Base-by-base conservation (phyloP, 2,113 vertebrate genomes). In the Micronycteris hirsuta region DNA sequence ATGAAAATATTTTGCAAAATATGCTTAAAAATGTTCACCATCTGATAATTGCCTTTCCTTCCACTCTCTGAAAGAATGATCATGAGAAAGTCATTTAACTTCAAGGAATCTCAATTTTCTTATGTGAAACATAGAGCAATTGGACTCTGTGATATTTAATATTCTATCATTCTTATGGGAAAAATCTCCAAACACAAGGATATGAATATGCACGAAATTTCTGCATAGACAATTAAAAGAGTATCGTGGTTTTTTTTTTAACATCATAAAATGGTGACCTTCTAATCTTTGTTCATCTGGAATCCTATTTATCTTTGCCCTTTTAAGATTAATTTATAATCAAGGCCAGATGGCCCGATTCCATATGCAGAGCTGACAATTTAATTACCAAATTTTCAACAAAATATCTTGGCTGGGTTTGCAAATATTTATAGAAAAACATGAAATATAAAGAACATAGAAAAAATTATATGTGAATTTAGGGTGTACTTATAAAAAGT, bases 311-410 rank as follows among this genome's bases (percentile, higher is more conserved):
- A 78, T 89, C 91, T n/a, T 65, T 12, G 43, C 47, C n/a, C 54
- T 80, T 95, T 63, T 58, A 89, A 93, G 61, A 97, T 97, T 78
- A 92, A 93, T 86, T 96, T 95, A 70, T 22, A 93, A 83, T 92
- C 41, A 92, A 81, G 49, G 91, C 47, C 91, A 95, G 77, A 96
- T 96, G 92, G 71, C 19, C 47, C 61, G 76, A 90, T 86, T 95
- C 96, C 63, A 71, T 93, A 88, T 24, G 9, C n/a, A 92, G 36
- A 54, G 14, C 33, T 86, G 76, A 91, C 49, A 43, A 70, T 33
- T 68, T 86, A 73, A 86, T 87, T 94, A 90, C 63, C 31, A 94
- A 89, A 86, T 89, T 43, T 63, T 93, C 41, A 85, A 71, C 33
- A 61, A 70, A 92, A 74, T 76, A 63, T 52, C 58, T 81, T 31